These are phyloP conservation scores for Anastrepha ludens DNA, from an alignment of 1,140 invertebrate genomes.

Conservation along the genomic window DNA sequence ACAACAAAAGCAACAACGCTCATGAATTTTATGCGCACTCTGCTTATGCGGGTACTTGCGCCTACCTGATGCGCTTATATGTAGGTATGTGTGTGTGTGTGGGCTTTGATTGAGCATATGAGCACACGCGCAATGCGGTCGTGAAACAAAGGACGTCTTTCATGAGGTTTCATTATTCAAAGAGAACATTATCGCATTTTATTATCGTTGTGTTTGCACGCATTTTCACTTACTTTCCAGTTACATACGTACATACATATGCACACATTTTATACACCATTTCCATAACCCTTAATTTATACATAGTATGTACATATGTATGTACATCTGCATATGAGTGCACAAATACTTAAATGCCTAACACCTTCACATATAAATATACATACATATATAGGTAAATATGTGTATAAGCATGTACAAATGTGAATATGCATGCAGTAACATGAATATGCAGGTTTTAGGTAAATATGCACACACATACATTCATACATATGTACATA, in stretches of 20 bases:
- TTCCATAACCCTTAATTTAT: not conserved
- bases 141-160: slow-evolving; percentile 73
- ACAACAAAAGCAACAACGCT: slow-evolving; percentile 2
- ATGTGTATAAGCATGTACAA: too few relatives aligned
- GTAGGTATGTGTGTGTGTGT: not conserved
- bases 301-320: not conserved
- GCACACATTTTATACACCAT: not conserved
- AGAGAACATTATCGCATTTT: slow-evolving; percentile 35
- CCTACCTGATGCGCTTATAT: not conserved
- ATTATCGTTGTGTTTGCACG: slow-evolving; percentile 23
- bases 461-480: too few relatives aligned
- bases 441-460: too few relatives aligned
- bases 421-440: too few relatives aligned
- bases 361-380: too few relatives aligned
- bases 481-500: not conserved
- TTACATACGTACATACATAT: slow-evolving; percentile 4
- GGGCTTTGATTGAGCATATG: slow-evolving; percentile 58
- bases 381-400: too few relatives aligned
- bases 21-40: not conserved
- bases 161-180: slow-evolving; percentile 7
- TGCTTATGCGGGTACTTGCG: not conserved
- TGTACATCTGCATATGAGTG: not conserved
- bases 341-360: too few relatives aligned
- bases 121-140: slow-evolving; percentile 69
- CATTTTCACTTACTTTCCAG: slow-evolving; percentile 36